Conservation (phyloP, 2,113 vertebrate species). For the Rhadina sibilatrix region DNA sequence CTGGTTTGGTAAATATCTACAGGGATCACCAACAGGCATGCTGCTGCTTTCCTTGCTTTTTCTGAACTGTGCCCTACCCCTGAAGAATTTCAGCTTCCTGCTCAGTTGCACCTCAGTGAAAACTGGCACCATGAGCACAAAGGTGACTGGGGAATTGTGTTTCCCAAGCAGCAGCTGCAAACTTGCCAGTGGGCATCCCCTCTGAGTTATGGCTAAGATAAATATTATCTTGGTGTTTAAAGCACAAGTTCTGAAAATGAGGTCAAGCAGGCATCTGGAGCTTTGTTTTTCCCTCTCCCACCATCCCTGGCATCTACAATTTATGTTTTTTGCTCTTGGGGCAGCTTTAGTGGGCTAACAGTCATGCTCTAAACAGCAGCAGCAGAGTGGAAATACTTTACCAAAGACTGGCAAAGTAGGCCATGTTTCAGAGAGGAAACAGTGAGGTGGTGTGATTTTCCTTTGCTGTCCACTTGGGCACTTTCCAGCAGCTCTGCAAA, state of each 20-base stretch:
- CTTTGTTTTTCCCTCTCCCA: neutral
- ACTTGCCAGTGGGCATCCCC: neutral
- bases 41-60: neutral
- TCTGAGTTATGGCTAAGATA: neutral
- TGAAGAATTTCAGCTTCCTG: neutral
- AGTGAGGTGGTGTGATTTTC: neutral
- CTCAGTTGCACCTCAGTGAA: neutral
- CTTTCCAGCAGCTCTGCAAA: neutral
- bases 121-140: neutral
- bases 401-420: neutral
- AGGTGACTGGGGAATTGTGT: neutral
- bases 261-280: neutral
- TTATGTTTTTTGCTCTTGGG: neutral
- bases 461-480: neutral
- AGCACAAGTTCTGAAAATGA: neutral
- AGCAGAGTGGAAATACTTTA: neutral
- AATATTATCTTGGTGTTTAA: neutral
- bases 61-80: neutral
- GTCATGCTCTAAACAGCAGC: neutral
- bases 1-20: neutral
- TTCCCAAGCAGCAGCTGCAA: neutral
- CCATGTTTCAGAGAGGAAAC: neutral
- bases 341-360: neutral
- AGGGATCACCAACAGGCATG: neutral
- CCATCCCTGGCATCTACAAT: rapidly evolving